Evolutionary conservation across 1,140 invertebrate species (phyloP).

Genomic region (Leptinotarsa lineolata): DNA sequence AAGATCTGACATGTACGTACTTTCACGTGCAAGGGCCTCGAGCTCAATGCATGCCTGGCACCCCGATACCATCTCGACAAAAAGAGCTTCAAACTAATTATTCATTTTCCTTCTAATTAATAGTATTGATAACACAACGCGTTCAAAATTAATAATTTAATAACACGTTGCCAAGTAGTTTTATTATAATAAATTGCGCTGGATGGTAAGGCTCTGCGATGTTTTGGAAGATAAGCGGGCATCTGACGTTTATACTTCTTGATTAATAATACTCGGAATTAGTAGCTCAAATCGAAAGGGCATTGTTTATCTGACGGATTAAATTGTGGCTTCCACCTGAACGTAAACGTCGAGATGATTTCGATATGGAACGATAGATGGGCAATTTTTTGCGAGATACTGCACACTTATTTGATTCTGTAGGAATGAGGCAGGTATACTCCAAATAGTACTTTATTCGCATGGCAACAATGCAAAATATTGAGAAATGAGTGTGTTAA

Average conservation of each 20-base stretch:
- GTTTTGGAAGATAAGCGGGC: neutral
- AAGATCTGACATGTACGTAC: conserved; percentile 27
- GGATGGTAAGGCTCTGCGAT: conserved; percentile 2
- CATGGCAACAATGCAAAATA: no score
- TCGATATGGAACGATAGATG: neutral
- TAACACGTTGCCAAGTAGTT: conserved; percentile 21
- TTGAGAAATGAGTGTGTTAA: no score
- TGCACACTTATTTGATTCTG: no score
- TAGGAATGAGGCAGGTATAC: no score
- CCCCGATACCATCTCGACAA: conserved; percentile 19
- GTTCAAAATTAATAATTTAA: conserved; percentile 29
- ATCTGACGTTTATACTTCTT: conserved; percentile 21
- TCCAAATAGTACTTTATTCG: no score
- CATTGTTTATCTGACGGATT: neutral
- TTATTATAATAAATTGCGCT: conserved; percentile 16
- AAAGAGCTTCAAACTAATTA: conserved; percentile 22
- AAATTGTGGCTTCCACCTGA: conserved; percentile 4
- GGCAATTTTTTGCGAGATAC: neutral
- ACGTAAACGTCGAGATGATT: neutral
- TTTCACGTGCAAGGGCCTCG: conserved; percentile 7
- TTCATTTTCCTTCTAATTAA: conserved; percentile 28
- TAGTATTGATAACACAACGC: conserved; percentile 30
- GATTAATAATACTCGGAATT: conserved; percentile 14
- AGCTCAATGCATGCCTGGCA: conserved; percentile 11
- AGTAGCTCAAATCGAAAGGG: conserved; percentile 8